Evolutionary conservation across 1,140 invertebrate genomes (phyloP).

Genomic region (Bombyx mandarina): DNA sequence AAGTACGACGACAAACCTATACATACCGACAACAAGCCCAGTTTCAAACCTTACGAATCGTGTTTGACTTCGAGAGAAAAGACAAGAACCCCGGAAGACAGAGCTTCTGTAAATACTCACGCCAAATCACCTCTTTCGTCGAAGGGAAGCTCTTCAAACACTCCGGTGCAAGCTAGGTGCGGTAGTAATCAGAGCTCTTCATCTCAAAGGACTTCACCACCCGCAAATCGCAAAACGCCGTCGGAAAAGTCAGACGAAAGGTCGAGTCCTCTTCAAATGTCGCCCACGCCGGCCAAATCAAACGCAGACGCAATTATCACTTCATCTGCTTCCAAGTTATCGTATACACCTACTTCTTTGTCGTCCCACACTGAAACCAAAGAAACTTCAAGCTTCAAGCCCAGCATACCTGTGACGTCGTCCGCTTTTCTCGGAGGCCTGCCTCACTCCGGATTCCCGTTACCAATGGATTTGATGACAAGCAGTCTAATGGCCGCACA

Average conservation of each 20-base stretch:
- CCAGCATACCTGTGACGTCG: conserved; percentile 69
- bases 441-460: conserved; percentile 71
- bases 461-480: conserved; percentile 81
- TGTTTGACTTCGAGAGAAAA: conserved; percentile 73
- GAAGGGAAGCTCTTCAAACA: conserved; percentile 62
- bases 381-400: conserved; percentile 78
- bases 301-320: conserved; percentile 46
- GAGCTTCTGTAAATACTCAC: conserved; percentile 65
- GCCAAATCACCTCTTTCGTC: conserved; percentile 71
- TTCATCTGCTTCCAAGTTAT: conserved; percentile 64
- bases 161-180: conserved; percentile 67
- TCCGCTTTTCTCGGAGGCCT: conserved; percentile 71
- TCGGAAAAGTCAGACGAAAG: conserved; percentile 68
- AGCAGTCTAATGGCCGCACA: conserved; percentile 80
- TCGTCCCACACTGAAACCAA: conserved; percentile 75
- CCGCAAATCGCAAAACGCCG: conserved; percentile 63
- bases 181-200: conserved; percentile 77
- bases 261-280: conserved; percentile 57
- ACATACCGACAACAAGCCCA: conserved; percentile 73
- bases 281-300: conserved; percentile 59
- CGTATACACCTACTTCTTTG: conserved; percentile 69
- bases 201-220: conserved; percentile 72
- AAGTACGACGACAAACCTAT: conserved; percentile 72
- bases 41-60: conserved; percentile 81
- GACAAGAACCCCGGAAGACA: conserved; percentile 73